A percentile compares a stretch with the other conserved stretches of the same genome.
Conservation (phyloP, 2,888 invertebrate species). For the Cryptocheilus praepositus region DNA sequence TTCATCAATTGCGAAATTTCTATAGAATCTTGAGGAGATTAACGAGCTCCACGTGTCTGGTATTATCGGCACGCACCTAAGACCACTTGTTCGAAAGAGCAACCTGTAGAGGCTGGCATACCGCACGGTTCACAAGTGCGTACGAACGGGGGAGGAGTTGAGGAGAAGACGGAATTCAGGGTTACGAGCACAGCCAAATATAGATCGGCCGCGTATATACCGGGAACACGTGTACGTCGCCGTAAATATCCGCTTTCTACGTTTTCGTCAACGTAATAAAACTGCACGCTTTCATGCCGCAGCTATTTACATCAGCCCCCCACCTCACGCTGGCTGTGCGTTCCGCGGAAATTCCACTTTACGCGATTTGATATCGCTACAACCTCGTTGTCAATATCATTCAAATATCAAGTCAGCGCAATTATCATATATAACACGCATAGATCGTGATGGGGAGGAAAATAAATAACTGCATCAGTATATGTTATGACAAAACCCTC, state of each 20-base stretch:
- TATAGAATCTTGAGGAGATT: slow-evolving; percentile 34
- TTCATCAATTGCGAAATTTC: slow-evolving; percentile 11
- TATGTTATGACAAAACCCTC: too few species aligned
- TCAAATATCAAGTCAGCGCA: too few species aligned
- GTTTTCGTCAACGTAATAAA: slow-evolving; percentile 41
- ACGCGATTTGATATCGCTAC: too few species aligned
- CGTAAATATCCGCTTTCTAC: slow-evolving; percentile 50
- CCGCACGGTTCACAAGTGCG: slow-evolving; percentile 46
- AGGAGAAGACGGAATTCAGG: slow-evolving; percentile 52
- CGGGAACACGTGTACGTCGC: slow-evolving; percentile 53
- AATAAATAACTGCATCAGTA: too few species aligned
- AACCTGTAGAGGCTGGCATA: slow-evolving; percentile 61
- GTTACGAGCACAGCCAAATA: slow-evolving; percentile 55
- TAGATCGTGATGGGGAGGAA: too few species aligned
- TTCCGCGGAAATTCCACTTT: too few species aligned
- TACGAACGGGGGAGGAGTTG: slow-evolving; percentile 20
- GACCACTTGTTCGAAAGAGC: slow-evolving; percentile 60
- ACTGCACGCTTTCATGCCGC: too few species aligned
- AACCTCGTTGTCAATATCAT: too few species aligned
- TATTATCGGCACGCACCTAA: slow-evolving; percentile 58
- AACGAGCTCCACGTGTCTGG: slow-evolving; percentile 54
- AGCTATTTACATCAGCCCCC: too few species aligned
- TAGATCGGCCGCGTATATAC: slow-evolving; percentile 50
- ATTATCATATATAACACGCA: too few species aligned
- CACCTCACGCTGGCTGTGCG: too few species aligned